Base-by-base conservation (phyloP, 30 jellyfish, hydroid and myxozoan species). In the Cassiopea xamachana region DNA sequence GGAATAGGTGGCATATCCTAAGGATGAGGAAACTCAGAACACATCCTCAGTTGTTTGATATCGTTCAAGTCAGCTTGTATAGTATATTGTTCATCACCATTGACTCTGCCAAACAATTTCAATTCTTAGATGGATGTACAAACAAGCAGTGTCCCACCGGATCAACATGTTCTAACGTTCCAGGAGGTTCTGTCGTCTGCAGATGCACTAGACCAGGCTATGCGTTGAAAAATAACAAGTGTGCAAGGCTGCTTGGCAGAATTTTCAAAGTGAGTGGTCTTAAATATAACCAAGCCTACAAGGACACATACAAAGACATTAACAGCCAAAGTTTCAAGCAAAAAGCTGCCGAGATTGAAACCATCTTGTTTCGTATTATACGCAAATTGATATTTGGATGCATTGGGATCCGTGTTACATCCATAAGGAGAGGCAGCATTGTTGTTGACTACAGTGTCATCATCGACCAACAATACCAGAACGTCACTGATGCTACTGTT, bases 301-400 rank as follows among this genome's bases (percentile, higher is more conserved):
- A 75, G 62, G 86, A 76, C 1, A 9, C 74, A 15, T 87, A 87
- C 77, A 61, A 55, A 16, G 75, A 87, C 58, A 69, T 15, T 14
- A 48, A 87, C 48, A 58, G 87, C 8, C 45, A 13, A 46, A 80
- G 60, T 12, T 87, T 87, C 69, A 77, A 77, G 69, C 2, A 7
- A 18, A 87, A 87, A 48, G 94, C 94, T 47, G 88, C 88, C 9
- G 94, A 87, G 68, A 77, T 87, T 16, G 94, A 87, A 67, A 87
- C 18, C 50, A 77, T 87, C 64, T 81, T 87, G 45, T 4, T 39
- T 15, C 50, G 17, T n/a, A 84, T 87, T 87, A 75, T 87, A 17
- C 77, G 94, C 75, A 60, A 27, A 10, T 60, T 62, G 70, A 87
- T 87, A 14, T 19, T 60, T 75, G 94, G 94, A 1, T 87, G 94